Evolutionary conservation across 2,113 vertebrate species (phyloP).

Genomic region (Lophura nycthemera): DNA sequence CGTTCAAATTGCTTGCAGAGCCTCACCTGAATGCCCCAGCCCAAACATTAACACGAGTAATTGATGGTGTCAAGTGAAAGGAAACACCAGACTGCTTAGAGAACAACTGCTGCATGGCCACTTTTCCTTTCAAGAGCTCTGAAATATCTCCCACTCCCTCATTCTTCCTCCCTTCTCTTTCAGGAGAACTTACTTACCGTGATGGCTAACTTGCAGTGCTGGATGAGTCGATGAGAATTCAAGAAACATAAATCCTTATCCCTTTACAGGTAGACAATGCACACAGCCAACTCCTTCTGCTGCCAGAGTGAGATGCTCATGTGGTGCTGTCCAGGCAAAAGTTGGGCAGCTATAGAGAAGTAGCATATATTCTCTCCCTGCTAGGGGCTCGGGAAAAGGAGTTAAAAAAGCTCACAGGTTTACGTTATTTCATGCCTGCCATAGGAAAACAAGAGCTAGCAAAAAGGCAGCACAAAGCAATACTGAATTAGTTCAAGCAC

Average conservation of each 20-base stretch:
- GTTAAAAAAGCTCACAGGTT: not conserved
- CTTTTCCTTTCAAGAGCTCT: not conserved
- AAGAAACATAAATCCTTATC: not conserved
- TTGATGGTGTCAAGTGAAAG: not conserved
- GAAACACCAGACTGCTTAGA: not conserved
- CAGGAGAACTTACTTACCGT: not conserved
- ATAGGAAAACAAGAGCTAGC: not conserved
- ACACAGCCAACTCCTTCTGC: not conserved
- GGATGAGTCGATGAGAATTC: not conserved
- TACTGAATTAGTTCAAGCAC: not conserved
- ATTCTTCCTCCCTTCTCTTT: not conserved
- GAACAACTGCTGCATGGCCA: not conserved
- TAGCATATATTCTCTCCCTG: not conserved
- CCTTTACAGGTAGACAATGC: not conserved
- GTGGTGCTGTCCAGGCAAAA: not conserved
- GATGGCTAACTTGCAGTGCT: not conserved
- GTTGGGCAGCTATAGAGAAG: not conserved
- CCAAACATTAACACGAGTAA: not conserved
- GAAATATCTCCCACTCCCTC: not conserved
- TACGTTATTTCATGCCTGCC: not conserved
- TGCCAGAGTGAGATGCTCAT: not conserved
- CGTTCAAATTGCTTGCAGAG: not conserved
- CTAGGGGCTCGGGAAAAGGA: not conserved
- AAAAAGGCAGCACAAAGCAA: conserved; percentile 15
- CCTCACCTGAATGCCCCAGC: not conserved